Percentiles rank a stretch among this genome's conserved stretches.
Evolutionary conservation across 2,888 invertebrate species (phyloP).

Genomic region (Xestia ashworthii): DNA sequence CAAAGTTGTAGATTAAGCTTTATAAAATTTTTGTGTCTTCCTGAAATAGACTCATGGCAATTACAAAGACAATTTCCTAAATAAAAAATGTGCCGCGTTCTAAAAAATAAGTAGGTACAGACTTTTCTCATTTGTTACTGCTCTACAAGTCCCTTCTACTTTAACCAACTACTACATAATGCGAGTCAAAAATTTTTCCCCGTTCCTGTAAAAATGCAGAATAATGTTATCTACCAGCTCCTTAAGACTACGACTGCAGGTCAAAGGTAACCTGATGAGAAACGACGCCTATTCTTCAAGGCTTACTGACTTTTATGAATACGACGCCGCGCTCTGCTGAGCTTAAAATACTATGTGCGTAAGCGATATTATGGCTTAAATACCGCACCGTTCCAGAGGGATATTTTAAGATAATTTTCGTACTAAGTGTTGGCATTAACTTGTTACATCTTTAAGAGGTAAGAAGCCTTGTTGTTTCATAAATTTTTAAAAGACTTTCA

Average conservation of each 20-base stretch:
- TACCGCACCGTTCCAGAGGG: slow-evolving; percentile 24
- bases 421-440: slow-evolving; percentile 56
- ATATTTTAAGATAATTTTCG: slow-evolving; percentile 59
- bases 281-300: slow-evolving; percentile 49
- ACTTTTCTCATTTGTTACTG: not conserved
- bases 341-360: slow-evolving; percentile 67
- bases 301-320: slow-evolving; percentile 60
- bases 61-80: not conserved
- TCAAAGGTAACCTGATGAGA: slow-evolving; percentile 42
- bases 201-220: slow-evolving; percentile 5
- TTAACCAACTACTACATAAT: not conserved
- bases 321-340: slow-evolving; percentile 42
- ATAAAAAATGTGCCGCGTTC: not conserved
- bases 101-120: not conserved
- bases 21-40: not conserved
- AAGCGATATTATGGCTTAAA: slow-evolving; percentile 60
- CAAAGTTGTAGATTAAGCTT: not conserved
- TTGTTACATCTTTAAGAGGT: slow-evolving; percentile 44
- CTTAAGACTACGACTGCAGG: slow-evolving; percentile 38
- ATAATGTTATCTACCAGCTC: not conserved
- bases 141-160: not conserved
- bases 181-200: not conserved
- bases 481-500: slow-evolving; percentile 28
- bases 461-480: slow-evolving; percentile 33
- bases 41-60: not conserved